A percentile compares a stretch with the other conserved stretches of the same genome.
phyloP scores from a whole-genome alignment of 2,888 invertebrate genomes.

The Epinotia brunnichana region DNA sequence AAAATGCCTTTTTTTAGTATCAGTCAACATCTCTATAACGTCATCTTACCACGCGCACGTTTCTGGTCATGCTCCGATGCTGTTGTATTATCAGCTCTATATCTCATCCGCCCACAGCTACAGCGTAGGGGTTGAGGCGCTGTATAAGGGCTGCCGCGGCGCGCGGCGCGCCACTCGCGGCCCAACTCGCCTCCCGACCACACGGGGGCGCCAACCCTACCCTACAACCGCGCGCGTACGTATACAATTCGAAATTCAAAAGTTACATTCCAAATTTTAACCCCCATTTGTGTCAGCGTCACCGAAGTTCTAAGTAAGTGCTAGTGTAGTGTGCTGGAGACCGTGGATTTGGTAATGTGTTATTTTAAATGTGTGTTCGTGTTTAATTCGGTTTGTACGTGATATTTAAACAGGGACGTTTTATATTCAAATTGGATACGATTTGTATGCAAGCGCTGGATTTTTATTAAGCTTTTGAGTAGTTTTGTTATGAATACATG shows the following conservation, averaged over 20 bases:
- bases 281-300: constrained; percentile 22
- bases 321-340: constrained; percentile 34
- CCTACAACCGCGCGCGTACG: constrained; percentile 76
- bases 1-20: too few species aligned
- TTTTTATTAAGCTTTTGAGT: neutral
- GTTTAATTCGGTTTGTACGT: constrained; percentile 30
- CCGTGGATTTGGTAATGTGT: constrained; percentile 36
- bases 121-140: constrained; percentile 59
- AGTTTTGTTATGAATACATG: neutral
- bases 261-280: constrained; percentile 43
- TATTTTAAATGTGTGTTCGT: constrained; percentile 10
- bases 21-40: too few species aligned
- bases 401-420: constrained; percentile 13
- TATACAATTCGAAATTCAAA: constrained; percentile 57
- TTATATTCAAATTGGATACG: constrained; percentile 14
- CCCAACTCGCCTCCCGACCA: constrained; percentile 69
- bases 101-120: constrained; percentile 67
- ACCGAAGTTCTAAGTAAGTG: constrained; percentile 41
- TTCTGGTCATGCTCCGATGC: neutral
- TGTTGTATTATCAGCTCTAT: constrained; percentile 48
- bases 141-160: constrained; percentile 72
- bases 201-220: constrained; percentile 66
- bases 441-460: constrained; percentile 10
- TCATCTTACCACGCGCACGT: neutral
- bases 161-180: constrained; percentile 68